Conservation (phyloP, 2,888 invertebrate genomes). For the Chrysomela aeneicollis region DNA sequence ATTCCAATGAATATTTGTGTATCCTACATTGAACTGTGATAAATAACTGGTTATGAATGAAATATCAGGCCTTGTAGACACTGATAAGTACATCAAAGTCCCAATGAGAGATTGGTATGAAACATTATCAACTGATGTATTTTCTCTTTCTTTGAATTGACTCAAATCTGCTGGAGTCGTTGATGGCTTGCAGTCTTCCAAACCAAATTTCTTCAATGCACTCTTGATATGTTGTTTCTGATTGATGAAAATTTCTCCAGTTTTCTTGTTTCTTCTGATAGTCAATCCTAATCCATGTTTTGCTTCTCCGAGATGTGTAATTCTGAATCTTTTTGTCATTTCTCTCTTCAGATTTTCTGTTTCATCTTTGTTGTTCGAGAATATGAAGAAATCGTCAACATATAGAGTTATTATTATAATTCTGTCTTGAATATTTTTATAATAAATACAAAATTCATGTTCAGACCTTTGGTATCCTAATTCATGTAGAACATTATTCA, state of each 20-base stretch:
- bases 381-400: constrained; percentile 6
- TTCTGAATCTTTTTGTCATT: not conserved
- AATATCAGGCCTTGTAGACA: not conserved
- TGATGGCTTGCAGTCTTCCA: constrained; percentile 3
- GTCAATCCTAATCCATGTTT: not conserved
- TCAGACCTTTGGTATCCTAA: not conserved
- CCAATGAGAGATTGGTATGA: too few relatives aligned
- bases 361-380: not conserved
- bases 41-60: constrained; percentile 4
- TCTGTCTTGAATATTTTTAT: not conserved
- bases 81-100: too few relatives aligned
- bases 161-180: constrained; percentile 1
- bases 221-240: not conserved
- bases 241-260: constrained; percentile 8
- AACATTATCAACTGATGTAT: too few relatives aligned
- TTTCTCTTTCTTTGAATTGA: not conserved
- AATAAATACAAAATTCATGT: not conserved
- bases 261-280: constrained; percentile 4
- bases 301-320: constrained; percentile 1
- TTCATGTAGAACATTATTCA: not conserved
- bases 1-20: constrained; percentile 4
- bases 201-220: not conserved
- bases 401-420: not conserved
- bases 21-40: not conserved
- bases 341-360: constrained; percentile 5